Base-by-base conservation (phyloP, 2,888 invertebrate species). In the Elaeidobius kamerunicus region DNA sequence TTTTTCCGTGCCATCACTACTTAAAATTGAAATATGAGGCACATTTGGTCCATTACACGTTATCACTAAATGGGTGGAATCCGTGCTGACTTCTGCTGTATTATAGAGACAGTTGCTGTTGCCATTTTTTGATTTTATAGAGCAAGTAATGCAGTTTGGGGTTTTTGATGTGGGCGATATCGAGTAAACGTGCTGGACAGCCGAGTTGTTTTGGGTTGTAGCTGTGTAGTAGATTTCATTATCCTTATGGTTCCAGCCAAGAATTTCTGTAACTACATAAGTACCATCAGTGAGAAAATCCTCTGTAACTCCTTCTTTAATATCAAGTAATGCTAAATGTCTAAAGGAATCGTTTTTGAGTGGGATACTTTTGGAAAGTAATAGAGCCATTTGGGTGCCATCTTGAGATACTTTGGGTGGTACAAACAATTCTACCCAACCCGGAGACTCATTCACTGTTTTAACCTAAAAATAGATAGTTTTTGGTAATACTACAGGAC, bases 31-130 rank as follows among this genome's bases (percentile, higher is more conserved):
- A 39, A 83, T 77, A 70, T 84, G 83, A 0, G 96, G 95, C 18
- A 94, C 79, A 47, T 81, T 83, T 1, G 95, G 95, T 1, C 96
- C 97, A 38, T 82, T 79, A 63, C 96, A 94, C 55, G 81, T 84
- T 56, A 94, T 75, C 7, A 85, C 78, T 61, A 89, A 84, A 67
- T 84, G 80, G 12, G 82, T 79, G 16, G 80, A 82, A 50, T 80
- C 80, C 7, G 71, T 70, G 69, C 88, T 91, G 66, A 91, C 80
- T 23, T 78, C 77, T 0, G 83, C 89, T 6, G 75, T 76, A 65
- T 86, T 86, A 71, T 83, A 85, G n/a, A 81, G 73, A 66, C 89
- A 89, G 14, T 72, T 67, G 7, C 71, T 73, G 15, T 60, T 74
- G 39, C 50, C 51, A 18, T 77, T 75, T 1, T 75, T 74, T n/a